Base-by-base conservation (phyloP, 2,888 invertebrate species). In the Octonoba sinensis region DNA sequence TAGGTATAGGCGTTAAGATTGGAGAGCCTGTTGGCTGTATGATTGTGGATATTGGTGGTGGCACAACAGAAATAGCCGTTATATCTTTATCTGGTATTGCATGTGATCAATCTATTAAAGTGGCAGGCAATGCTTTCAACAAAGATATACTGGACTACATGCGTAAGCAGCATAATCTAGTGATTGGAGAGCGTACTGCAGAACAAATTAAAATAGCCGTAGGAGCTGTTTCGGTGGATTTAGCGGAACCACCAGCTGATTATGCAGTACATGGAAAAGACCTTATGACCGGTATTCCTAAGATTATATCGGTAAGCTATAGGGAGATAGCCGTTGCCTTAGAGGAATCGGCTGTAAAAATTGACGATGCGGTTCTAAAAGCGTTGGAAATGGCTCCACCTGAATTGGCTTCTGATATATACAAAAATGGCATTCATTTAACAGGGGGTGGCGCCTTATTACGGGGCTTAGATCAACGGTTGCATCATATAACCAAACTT, bases 21-120 rank as follows among this genome's bases (percentile, higher is more conserved):
- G 6, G 16, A 15, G 83, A 83, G 18, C 54, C 83, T 24, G 44
- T 12, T 8, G 83, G 84, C 22, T 69, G 56, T 27, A 83, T 83
- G 83, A 57, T 77, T n/a, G 84, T 83, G 24, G 83, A 83, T 54
- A 83, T 83, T 36, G 83, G 83, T 36, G 83, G 83, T 16, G 83
- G 83, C 24, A 83, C 83, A 16, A 83, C 83, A 36, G 83, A 83
- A 67, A 59, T 83, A 15, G 83, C 84, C 15, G 66, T 83, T 51
- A 83, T 83, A 22, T 77, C 83, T 18, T 64, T 83, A 47, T 16
- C 15, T 60, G 64, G 51, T 8, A 46, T 74, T 20, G 73, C 59
- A 15, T 54, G 20, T 57, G 27, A 90, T 0, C 88, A 87, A 84
- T 89, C 90, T 70, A 90, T 90, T 64, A 95, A 87, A 51, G 24